Conservation (phyloP, 2,797 vertebrate species). For the Mastacembelus armatus region DNA sequence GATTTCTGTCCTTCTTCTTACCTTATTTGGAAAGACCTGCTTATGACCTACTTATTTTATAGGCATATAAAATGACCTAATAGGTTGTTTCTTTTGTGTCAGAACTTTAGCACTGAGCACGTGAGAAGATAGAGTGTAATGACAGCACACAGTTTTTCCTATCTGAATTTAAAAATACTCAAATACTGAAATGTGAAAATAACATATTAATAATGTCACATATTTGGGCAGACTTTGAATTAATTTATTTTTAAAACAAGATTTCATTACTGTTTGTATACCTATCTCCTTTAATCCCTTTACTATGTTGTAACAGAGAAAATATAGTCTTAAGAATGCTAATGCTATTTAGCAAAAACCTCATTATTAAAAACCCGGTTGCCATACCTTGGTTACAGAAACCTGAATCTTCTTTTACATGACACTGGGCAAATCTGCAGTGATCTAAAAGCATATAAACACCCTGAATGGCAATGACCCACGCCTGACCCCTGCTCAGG, state of each 20-base stretch:
- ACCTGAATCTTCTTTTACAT: background rate
- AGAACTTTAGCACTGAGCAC: background rate
- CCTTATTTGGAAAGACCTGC: background rate
- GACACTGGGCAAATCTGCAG: background rate
- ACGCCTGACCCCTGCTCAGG: background rate
- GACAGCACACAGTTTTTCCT: background rate
- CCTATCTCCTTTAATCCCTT: background rate
- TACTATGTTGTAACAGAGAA: too few species aligned
- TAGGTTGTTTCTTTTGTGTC: background rate
- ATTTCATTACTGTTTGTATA: background rate
- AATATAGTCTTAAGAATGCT: too few species aligned
- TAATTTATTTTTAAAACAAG: background rate
- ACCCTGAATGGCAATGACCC: background rate
- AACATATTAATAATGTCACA: background rate
- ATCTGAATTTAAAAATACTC: background rate
- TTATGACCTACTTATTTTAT: background rate
- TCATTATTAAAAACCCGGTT: background rate
- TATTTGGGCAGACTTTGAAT: background rate
- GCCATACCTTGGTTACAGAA: accelerated
- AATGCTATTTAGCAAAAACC: background rate
- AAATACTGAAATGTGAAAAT: background rate
- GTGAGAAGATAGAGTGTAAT: background rate
- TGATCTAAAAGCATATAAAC: background rate
- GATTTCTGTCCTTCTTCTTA: background rate
- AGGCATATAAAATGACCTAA: background rate